Conservation (phyloP, 2,888 invertebrate genomes). For the Noctua janthina region DNA sequence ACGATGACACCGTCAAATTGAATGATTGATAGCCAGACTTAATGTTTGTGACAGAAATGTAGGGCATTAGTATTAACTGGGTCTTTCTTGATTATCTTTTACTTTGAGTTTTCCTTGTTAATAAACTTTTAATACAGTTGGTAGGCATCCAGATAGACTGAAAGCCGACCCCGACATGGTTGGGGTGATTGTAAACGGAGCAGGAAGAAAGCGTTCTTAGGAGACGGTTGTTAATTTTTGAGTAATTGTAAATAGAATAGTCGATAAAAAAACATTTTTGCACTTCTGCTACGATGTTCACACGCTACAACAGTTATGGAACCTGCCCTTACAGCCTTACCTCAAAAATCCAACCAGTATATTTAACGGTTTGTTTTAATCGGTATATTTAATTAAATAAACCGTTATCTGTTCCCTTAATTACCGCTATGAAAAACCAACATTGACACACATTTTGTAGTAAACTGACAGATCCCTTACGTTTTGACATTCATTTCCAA, state of each 20-base stretch:
- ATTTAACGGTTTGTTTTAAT: too few species aligned
- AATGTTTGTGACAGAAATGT: constrained; percentile 58
- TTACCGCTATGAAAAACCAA: background rate
- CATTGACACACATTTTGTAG: background rate
- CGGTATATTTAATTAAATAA: too few species aligned
- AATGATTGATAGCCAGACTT: constrained; percentile 70
- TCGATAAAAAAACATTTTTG: background rate
- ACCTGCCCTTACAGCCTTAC: background rate
- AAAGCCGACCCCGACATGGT: background rate
- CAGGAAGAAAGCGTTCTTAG: background rate
- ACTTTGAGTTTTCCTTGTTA: background rate
- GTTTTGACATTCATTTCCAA: constrained; percentile 13
- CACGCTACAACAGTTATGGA: background rate
- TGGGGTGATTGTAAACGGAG: background rate
- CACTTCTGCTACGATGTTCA: background rate
- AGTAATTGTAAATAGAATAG: background rate
- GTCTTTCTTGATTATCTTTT: constrained; percentile 6
- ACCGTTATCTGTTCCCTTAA: background rate
- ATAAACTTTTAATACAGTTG: background rate
- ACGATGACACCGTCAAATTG: constrained; percentile 60
- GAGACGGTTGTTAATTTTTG: background rate
- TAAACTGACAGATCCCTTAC: background rate
- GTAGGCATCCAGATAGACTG: background rate
- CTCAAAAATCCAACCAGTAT: background rate
- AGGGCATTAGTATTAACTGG: constrained; percentile 19